These are phyloP conservation scores for Neocloeon triangulifer DNA, from an alignment of 1,140 invertebrate genomes.

Conservation along the genomic window DNA sequence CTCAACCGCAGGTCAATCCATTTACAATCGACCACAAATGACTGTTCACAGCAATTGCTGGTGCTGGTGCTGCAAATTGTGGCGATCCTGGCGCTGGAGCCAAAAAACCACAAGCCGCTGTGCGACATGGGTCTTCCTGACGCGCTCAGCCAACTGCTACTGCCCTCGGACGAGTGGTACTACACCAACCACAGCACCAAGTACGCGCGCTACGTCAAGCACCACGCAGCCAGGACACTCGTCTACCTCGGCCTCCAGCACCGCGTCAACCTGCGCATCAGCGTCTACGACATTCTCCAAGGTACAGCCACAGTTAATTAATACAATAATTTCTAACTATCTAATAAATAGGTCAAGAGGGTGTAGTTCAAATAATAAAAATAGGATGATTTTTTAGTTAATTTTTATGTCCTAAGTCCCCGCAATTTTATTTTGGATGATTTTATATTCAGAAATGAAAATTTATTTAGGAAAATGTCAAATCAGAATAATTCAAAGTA, in stretches of 20 bases:
- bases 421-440: too few relatives aligned
- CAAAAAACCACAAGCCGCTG: conserved; percentile 27
- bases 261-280: conserved; percentile 19
- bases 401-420: too few relatives aligned
- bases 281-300: conserved; percentile 20
- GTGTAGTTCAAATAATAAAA: too few relatives aligned
- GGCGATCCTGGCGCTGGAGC: conserved; percentile 32
- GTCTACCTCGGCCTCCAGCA: conserved; percentile 27
- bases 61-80: conserved; percentile 42
- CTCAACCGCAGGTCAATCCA: too few relatives aligned
- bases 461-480: too few relatives aligned
- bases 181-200: conserved; percentile 51
- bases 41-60: conserved; percentile 31
- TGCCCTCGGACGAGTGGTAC: conserved; percentile 52
- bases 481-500: too few relatives aligned
- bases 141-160: conserved; percentile 36
- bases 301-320: conserved; percentile 11
- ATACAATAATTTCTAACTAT: too few relatives aligned
- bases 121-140: conserved; percentile 36
- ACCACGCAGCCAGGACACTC: conserved; percentile 40
- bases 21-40: too few relatives aligned
- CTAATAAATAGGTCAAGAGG: too few relatives aligned
- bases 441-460: too few relatives aligned
- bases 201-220: conserved; percentile 44
- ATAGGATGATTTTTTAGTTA: too few relatives aligned